Evolutionary conservation across 2,797 vertebrate genomes (phyloP), one percentile per base, ranked within the genome.

Genomic region (Kryptopterus vitreolus): DNA sequence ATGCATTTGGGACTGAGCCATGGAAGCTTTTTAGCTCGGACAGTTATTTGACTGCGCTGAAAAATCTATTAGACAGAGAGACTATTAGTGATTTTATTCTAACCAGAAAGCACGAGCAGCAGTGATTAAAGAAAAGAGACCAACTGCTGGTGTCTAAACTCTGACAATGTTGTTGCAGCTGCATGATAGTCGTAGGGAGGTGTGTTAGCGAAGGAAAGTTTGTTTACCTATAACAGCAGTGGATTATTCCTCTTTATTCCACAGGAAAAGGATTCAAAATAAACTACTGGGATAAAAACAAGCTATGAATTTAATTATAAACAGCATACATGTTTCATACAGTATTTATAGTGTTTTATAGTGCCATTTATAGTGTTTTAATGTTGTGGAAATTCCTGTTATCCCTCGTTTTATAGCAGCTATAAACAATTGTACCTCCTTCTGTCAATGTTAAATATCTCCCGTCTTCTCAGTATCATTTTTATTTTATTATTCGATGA

Each of bases 41-140:
- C 65, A 26, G n/a, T 68, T 68, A 48, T 68, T 68, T 68, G 65
- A 48, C n/a, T 26, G 35, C 10, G 46, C 35, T 68, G 65, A 48
- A 24, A 66, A 43, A 74, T 74, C 24, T 74, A 74, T 74, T 58
- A 58, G 13, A 48, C n/a, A 15, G 7, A 26, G 38, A 66, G 38
- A 24, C 12, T 35, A 22, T 61, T 31, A 61, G 26, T 62, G 29
- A 33, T 31, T 31, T 62, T 62, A 16, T 33, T 62, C 29, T 62
- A 61, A 29, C 29, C 59, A 33, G 6, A 62, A 24, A 22, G n/a
- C 4, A 11, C 24, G 10, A 24, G 33, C 22, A 43, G 65, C 7
- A 46, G 61, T 16, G 65, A 68, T 46, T 46, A 24, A 24, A n/a
- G 38, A n/a, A 24, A 26, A 65, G 46, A 68, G 22, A 38, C 18